These are phyloP conservation scores for Blastobasis adustella DNA, from an alignment of 2,888 invertebrate species.

Conservation along the genomic window DNA sequence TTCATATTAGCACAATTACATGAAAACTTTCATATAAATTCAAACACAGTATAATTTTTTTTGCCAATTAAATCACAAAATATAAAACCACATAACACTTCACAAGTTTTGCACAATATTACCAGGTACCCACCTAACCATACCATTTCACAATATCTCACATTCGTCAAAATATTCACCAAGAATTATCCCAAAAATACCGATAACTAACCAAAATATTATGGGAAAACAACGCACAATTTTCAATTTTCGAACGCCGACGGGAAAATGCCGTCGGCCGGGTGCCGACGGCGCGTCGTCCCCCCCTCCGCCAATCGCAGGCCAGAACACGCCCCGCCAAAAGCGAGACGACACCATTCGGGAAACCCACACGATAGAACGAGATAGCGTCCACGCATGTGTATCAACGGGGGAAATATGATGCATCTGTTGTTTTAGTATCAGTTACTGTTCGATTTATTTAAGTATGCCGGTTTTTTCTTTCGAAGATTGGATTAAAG, in stretches of 20 bases:
- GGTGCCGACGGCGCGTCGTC: slow-evolving; percentile 47
- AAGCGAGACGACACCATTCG: slow-evolving; percentile 32
- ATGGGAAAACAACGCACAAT: slow-evolving; percentile 8
- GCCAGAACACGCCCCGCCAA: slow-evolving; percentile 55
- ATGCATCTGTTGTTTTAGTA: slow-evolving; percentile 72
- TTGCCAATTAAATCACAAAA: too few species aligned
- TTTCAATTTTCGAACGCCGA: slow-evolving; percentile 58
- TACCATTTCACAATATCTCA: too few species aligned
- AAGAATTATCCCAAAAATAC: too few species aligned
- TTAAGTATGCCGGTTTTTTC: slow-evolving; percentile 54
- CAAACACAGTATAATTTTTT: too few species aligned
- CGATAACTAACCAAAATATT: too few species aligned
- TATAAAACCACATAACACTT: too few species aligned
- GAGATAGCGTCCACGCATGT: slow-evolving; percentile 49
- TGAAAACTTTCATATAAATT: too few species aligned
- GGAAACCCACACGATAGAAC: slow-evolving; percentile 37
- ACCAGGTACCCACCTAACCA: too few species aligned
- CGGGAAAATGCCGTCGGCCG: slow-evolving; percentile 70
- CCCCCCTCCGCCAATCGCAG: slow-evolving; percentile 63
- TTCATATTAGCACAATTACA: too few species aligned
- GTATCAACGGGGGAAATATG: slow-evolving; percentile 63
- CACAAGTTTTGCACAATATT: too few species aligned
- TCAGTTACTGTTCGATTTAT: slow-evolving; percentile 65
- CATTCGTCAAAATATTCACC: too few species aligned
- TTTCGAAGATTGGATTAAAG: slow-evolving; percentile 46